Base-by-base conservation (phyloP, 2,888 invertebrate genomes). In the Xylocampa areola region DNA sequence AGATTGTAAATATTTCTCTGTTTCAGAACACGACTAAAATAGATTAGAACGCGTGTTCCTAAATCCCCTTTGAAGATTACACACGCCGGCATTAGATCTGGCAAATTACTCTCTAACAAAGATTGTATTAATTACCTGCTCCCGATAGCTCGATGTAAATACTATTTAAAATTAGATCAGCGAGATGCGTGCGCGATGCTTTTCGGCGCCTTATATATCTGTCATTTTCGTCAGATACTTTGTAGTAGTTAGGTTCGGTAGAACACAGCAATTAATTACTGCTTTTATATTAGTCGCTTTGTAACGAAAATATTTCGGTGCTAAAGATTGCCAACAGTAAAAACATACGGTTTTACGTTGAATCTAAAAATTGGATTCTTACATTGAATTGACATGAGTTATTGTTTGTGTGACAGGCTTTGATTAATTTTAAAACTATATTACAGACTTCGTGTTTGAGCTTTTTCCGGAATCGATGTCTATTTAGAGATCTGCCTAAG, bases 21-120 rank as follows among this genome's bases (percentile, higher is more conserved):
- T 93, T 94, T 92, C 91, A 87, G 91, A 91, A 92, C 91, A 81
- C 87, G 89, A 91, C 93, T 82, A 86, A 93, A 94, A 94, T 94
- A 94, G 93, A 92, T 88, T 87, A 92, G 93, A 88, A 92, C 93
- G 93, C 91, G 89, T 92, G 94, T 94, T 93, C 89, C 93, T 92
- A 93, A 93, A 93, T 93, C 93, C 88, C 90, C 94, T 94, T 94
- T 94, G 94, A 94, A 94, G 94, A 94, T 94, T 94, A 93, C 90
- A 92, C 91, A 92, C 87, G 88, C 92, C 85, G 85, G 91, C 89
- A 92, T 93, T 93, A 93, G 93, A 91, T 91, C 94, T 94, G 92
- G 94, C 94, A 92, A 94, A 94, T 94, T 94, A 94, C 92, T 88
- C 91, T 92, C 90, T 91, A 92, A 92, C 93, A 93, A 93, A 92